These are phyloP conservation scores for Anoplopoma fimbria DNA, from an alignment of 2,113 vertebrate genomes.

Conservation along the genomic window DNA sequence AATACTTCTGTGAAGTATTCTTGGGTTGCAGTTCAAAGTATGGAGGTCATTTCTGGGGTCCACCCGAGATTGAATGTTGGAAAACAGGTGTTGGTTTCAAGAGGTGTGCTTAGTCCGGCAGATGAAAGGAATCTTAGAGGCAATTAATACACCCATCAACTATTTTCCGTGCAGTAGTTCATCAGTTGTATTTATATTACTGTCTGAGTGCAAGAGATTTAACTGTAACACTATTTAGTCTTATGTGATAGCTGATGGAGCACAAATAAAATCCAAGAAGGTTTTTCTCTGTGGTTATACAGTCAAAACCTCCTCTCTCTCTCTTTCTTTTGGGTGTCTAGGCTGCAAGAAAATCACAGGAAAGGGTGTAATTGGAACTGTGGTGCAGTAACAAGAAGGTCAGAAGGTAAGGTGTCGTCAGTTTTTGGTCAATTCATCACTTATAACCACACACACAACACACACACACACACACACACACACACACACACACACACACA, in stretches of 20 bases:
- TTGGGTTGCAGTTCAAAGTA: conserved; percentile 53
- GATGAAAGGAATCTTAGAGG: conserved; percentile 11
- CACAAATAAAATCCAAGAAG: not conserved
- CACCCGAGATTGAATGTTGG: conserved; percentile 15
- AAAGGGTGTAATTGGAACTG: conserved; percentile 27
- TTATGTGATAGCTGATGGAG: not conserved
- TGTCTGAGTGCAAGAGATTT: not conserved
- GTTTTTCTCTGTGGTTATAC: conserved; percentile 16
- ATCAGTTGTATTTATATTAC: conserved; percentile 10
- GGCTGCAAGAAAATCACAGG: conserved; percentile 45
- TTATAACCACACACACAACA: too few relatives aligned
- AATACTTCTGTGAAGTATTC: conserved; percentile 56
- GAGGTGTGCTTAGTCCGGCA: conserved; percentile 22
- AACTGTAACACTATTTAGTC: not conserved
- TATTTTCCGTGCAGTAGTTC: conserved; percentile 23
- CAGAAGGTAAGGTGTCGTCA: conserved; percentile 21
- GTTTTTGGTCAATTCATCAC: conserved; percentile 32
- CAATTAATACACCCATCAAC: conserved; percentile 24
- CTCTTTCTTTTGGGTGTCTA: conserved; percentile 18
- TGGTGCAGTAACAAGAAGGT: conserved; percentile 30
- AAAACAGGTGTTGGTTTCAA: conserved; percentile 51
- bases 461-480: not conserved
- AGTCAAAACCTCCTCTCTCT: conserved; percentile 15
- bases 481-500: conserved; percentile 3
- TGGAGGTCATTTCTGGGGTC: conserved; percentile 28